These are phyloP conservation scores for Caenorhabditis sp. DNA, from an alignment of 2,888 invertebrate genomes.

Conservation along the genomic window DNA sequence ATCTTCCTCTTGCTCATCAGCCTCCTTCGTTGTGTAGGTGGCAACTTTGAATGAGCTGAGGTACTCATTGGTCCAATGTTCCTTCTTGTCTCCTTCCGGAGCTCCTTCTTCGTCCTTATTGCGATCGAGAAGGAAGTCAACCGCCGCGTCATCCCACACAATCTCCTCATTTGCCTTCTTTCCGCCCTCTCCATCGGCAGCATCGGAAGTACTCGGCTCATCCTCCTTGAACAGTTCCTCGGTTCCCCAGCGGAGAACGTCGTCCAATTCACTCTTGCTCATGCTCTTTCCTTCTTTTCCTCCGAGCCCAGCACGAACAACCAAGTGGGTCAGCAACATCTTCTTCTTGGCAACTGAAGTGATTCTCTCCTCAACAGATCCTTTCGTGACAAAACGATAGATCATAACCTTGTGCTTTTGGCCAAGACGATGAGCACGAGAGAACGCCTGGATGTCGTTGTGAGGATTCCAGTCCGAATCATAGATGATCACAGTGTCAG, in stretches of 20 bases:
- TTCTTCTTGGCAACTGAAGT: slow-evolving; percentile 97
- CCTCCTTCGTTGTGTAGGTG: slow-evolving; percentile 87
- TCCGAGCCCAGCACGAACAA: slow-evolving; percentile 95
- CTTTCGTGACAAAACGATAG: slow-evolving; percentile 95
- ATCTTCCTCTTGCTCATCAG: slow-evolving; percentile 87
- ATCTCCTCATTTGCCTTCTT: slow-evolving; percentile 91
- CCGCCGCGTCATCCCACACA: slow-evolving; percentile 91
- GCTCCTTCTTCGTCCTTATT: slow-evolving; percentile 52
- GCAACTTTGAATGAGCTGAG: slow-evolving; percentile 90
- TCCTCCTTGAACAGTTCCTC: slow-evolving; percentile 99
- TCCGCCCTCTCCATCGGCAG: slow-evolving; percentile 54
- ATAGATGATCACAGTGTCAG: slow-evolving; percentile 98
- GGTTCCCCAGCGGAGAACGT: slow-evolving; percentile 95
- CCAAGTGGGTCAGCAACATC: slow-evolving; percentile 99
- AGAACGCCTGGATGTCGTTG: slow-evolving; percentile 89
- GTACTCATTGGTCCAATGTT: slow-evolving; percentile 99
- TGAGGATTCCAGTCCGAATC: slow-evolving; percentile 99
- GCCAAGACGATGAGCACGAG: slow-evolving; percentile 98
- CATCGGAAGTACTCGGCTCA: slow-evolving; percentile 87
- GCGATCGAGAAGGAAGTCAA: slow-evolving; percentile 91
- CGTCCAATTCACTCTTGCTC: slow-evolving; percentile 98
- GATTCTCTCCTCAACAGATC: slow-evolving; percentile 97
- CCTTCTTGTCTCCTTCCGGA: slow-evolving; percentile 71
- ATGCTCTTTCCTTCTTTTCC: slow-evolving; percentile 87
- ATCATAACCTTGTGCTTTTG: slow-evolving; percentile 94